Evolutionary conservation across 2,113 vertebrate genomes (phyloP).

Genomic region (Lepus timidus): DNA sequence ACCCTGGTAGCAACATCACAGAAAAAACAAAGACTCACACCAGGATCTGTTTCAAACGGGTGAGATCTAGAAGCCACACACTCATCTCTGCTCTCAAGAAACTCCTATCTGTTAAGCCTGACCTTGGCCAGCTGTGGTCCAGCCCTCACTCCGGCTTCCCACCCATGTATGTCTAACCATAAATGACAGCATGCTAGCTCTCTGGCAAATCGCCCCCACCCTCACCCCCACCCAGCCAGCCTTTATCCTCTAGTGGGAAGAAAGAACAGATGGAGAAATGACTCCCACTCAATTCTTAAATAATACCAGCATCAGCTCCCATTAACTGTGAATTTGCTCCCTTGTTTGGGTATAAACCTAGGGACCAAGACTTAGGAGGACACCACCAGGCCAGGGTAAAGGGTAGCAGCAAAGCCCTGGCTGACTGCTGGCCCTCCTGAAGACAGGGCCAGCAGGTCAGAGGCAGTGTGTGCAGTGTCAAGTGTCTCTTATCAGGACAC

Average conservation of each 20-base stretch:
- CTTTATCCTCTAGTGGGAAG: constrained; percentile 72
- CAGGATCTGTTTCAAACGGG: not conserved
- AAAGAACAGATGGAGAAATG: constrained; percentile 76
- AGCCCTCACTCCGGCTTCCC: constrained; percentile 5
- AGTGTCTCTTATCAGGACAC: not conserved
- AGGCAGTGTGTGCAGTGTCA: not conserved
- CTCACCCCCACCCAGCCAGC: constrained; percentile 50
- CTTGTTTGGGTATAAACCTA: constrained; percentile 64
- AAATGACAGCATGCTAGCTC: constrained; percentile 64
- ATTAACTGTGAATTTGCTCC: constrained; percentile 63
- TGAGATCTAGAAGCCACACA: not conserved
- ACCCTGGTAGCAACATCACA: not conserved
- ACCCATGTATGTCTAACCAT: constrained; percentile 33
- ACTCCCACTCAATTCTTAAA: constrained; percentile 77
- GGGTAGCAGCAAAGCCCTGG: not conserved
- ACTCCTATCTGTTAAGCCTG: not conserved
- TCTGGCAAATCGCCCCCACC: constrained; percentile 61
- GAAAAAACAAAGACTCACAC: not conserved
- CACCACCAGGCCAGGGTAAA: not conserved
- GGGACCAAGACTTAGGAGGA: not conserved
- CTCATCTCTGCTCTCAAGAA: not conserved
- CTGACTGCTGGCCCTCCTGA: not conserved
- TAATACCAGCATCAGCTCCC: constrained; percentile 62
- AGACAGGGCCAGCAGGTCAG: not conserved
- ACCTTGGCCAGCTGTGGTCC: not conserved